Evolutionary conservation across 2,888 invertebrate genomes (phyloP).

Genomic region (Plutella xylostella): DNA sequence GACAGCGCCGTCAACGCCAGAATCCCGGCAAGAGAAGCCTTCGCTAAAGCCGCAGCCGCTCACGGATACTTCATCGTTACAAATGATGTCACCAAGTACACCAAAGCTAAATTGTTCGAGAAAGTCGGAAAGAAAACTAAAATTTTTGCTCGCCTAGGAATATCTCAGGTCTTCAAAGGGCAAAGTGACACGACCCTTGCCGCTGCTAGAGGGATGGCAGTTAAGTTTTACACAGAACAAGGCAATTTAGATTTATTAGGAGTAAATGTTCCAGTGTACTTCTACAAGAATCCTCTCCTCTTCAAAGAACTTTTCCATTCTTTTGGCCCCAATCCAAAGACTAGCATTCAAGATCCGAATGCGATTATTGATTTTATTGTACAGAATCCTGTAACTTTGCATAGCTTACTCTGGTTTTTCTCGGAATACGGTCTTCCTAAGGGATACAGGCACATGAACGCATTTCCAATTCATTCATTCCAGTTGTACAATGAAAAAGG

Average conservation of each 20-base stretch:
- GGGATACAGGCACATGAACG: slow-evolving; percentile 89
- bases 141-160: slow-evolving; percentile 67
- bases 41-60: slow-evolving; percentile 88
- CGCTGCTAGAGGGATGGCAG: slow-evolving; percentile 45
- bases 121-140: slow-evolving; percentile 68
- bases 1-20: slow-evolving; percentile 84
- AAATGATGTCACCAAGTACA: slow-evolving; percentile 74
- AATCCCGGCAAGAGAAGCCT: slow-evolving; percentile 89
- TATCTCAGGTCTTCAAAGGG: slow-evolving; percentile 72
- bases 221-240: slow-evolving; percentile 16
- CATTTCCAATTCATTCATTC: slow-evolving; percentile 90
- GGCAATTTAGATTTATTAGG: slow-evolving; percentile 24
- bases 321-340: slow-evolving; percentile 61
- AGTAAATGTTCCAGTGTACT: slow-evolving; percentile 65
- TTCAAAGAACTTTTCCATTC: slow-evolving; percentile 68
- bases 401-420: slow-evolving; percentile 51
- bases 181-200: slow-evolving; percentile 60
- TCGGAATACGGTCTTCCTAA: slow-evolving; percentile 90
- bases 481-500: slow-evolving; percentile 81
- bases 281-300: slow-evolving; percentile 56
- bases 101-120: slow-evolving; percentile 65
- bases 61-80: slow-evolving; percentile 84
- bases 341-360: slow-evolving; percentile 27
- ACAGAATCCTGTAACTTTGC: background rate
- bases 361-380: slow-evolving; percentile 60